A percentile compares a stretch with the other conserved stretches of the same genome.
These are phyloP conservation scores for Chrysotoxum bicinctum DNA, from an alignment of 2,888 invertebrate species.

Conservation along the genomic window DNA sequence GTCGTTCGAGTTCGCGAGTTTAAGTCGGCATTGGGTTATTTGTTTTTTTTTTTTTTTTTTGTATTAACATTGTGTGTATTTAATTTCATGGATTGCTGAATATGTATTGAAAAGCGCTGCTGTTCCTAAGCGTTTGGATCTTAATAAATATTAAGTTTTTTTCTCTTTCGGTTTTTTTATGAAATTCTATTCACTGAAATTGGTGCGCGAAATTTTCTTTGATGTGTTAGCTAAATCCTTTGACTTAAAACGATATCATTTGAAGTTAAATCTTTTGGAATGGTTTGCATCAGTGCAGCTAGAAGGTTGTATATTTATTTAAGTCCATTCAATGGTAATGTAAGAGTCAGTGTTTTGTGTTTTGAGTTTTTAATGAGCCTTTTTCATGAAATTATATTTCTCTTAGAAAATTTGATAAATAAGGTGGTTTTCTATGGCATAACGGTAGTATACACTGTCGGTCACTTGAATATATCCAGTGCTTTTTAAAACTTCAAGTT, in stretches of 20 bases:
- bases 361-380: not conserved
- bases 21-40: not conserved
- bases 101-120: not conserved
- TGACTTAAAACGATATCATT: not conserved
- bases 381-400: no score
- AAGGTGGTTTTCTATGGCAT: no score
- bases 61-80: not conserved
- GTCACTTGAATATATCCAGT: no score
- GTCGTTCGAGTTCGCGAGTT: no score
- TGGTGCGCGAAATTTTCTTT: not conserved
- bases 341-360: not conserved
- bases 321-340: not conserved
- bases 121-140: not conserved
- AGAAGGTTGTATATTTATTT: not conserved
- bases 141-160: not conserved
- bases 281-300: not conserved
- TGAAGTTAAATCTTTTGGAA: not conserved
- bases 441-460: no score
- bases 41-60: not conserved
- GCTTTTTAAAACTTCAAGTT: no score
- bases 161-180: not conserved
- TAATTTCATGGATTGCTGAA: not conserved
- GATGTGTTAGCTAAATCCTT: not conserved
- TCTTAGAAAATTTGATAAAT: no score
- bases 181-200: not conserved